phyloP scores from a whole-genome alignment of 2,797 vertebrate genomes.

The Peromyscus melanophrys region DNA sequence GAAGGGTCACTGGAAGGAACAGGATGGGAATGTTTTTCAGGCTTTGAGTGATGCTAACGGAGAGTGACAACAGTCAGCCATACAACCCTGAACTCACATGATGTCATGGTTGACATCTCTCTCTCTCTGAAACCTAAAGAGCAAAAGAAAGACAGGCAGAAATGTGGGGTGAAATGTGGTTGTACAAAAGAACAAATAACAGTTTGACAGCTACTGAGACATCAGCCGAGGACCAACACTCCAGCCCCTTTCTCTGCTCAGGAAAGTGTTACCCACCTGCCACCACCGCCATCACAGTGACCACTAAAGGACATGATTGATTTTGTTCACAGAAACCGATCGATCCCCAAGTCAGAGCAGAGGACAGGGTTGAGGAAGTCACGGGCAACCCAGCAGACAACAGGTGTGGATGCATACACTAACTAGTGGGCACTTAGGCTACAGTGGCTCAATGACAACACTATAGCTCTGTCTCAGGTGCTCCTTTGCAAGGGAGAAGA shows the following conservation, averaged over 20 bases:
- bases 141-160: background rate
- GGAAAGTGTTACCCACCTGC: fast-evolving
- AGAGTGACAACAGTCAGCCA: background rate
- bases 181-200: background rate
- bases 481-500: background rate
- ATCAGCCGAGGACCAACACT: background rate
- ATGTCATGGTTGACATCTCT: background rate
- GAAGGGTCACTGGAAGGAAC: background rate
- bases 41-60: background rate
- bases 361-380: background rate
- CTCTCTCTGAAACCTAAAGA: background rate
- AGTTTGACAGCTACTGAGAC: background rate
- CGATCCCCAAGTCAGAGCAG: background rate
- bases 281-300: background rate
- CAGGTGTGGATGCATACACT: background rate
- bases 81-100: background rate
- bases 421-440: background rate
- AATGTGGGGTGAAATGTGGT: background rate
- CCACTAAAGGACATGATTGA: background rate
- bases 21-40: too few species aligned
- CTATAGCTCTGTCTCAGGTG: background rate
- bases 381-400: background rate
- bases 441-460: background rate
- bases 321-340: background rate
- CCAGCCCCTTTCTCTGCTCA: background rate